Conservation (phyloP, 2,797 vertebrate species). For the Thalassophryne amazonica region DNA sequence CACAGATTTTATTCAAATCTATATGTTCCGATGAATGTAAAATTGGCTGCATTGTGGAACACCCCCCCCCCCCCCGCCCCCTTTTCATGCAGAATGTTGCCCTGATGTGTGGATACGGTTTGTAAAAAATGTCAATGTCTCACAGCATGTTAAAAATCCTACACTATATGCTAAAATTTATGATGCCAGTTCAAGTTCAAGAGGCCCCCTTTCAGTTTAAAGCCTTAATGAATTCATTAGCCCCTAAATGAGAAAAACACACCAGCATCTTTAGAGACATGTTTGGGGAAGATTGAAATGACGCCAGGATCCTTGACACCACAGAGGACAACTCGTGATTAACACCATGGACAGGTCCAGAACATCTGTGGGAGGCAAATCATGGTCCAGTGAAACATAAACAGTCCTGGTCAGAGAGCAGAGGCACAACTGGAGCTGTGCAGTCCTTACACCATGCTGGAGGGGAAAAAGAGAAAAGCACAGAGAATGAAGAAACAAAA, state of each 20-base stretch:
- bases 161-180: no score
- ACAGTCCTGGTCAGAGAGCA: constrained; percentile 55
- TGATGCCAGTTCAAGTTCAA: constrained; percentile 12
- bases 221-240: constrained; percentile 68
- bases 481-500: constrained; percentile 22
- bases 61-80: no score
- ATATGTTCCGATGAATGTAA: no score
- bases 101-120: no score
- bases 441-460: constrained; percentile 46
- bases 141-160: no score
- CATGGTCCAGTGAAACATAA: constrained; percentile 65
- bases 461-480: constrained; percentile 14
- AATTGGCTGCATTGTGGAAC: no score
- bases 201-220: constrained; percentile 20
- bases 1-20: no score
- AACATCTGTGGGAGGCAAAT: constrained; percentile 70
- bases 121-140: no score
- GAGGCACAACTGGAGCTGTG: constrained; percentile 50
- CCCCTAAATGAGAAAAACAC: constrained; percentile 65
- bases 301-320: constrained; percentile 55
- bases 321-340: constrained; percentile 64
- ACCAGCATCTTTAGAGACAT: constrained; percentile 15
- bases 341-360: constrained; percentile 71
- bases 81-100: no score
- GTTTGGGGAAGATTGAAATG: constrained; percentile 35